A percentile compares a stretch with the other conserved stretches of the same genome.
phyloP scores from a whole-genome alignment of 2,888 invertebrate species.

The Tachystola acroxantha region DNA sequence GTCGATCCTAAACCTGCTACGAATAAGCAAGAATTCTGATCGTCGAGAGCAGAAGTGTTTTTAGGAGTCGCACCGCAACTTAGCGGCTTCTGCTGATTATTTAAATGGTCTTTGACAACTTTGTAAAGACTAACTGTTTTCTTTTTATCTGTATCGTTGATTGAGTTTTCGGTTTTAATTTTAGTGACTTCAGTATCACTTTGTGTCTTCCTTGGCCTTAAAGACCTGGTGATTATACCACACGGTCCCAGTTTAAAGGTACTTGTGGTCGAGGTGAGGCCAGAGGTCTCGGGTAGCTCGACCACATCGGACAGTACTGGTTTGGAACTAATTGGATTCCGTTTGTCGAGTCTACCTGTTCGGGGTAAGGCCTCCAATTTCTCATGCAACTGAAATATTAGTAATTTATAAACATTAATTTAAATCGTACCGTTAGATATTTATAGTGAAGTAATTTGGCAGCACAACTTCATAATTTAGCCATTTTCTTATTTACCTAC shows the following conservation, averaged over 20 bases:
- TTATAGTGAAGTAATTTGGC: no score
- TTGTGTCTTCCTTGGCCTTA: constrained; percentile 7
- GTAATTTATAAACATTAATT: neutral
- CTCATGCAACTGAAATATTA: constrained; percentile 47
- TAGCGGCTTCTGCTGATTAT: constrained; percentile 1
- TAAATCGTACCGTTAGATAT: neutral
- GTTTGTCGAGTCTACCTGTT: no score
- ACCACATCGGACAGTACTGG: constrained; percentile 48
- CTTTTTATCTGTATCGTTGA: neutral
- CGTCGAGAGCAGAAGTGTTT: no score
- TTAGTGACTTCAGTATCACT: constrained; percentile 1
- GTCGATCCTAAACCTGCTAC: constrained; percentile 41
- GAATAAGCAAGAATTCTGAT: constrained; percentile 39
- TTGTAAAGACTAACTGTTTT: neutral
- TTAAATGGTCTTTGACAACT: neutral
- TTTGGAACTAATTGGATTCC: no score
- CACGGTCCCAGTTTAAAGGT: constrained; percentile 27
- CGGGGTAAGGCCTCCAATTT: constrained; percentile 47
- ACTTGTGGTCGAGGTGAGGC: constrained; percentile 26
- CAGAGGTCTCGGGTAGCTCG: constrained; percentile 41
- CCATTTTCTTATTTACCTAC: no score
- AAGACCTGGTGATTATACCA: constrained; percentile 33
- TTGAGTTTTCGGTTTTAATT: neutral
- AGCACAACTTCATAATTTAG: no score
- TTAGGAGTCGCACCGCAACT: no score